phyloP scores from a whole-genome alignment of 2,888 invertebrate species.

The Eupeodes luniger region DNA sequence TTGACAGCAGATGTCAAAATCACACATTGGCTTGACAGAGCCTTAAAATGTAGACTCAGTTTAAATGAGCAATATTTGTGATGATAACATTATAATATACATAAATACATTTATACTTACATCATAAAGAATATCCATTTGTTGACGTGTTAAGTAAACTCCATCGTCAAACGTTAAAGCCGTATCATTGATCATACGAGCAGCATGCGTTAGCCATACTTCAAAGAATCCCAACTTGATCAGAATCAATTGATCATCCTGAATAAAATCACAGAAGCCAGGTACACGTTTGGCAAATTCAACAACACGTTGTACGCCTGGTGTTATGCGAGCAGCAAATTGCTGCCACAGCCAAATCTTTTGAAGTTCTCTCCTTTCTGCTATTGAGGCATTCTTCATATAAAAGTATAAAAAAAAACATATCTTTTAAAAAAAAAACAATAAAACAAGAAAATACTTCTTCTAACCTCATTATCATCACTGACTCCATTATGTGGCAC shows the following conservation, averaged over 20 bases:
- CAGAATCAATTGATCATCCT: conserved; percentile 98
- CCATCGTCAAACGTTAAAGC: conserved; percentile 96
- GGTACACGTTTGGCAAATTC: conserved; percentile 98
- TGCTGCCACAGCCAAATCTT: conserved; percentile 95
- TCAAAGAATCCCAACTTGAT: conserved; percentile 99
- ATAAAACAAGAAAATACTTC: not conserved
- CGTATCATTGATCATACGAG: conserved; percentile 90
- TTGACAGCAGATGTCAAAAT: too few species aligned
- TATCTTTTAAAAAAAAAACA: not conserved
- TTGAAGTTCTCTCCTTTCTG: conserved; percentile 89
- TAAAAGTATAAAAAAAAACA: conserved; percentile 18
- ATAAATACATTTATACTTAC: conserved; percentile 86
- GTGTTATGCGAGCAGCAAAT: conserved; percentile 93
- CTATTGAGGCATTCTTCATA: conserved; percentile 86
- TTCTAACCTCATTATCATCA: conserved; percentile 75
- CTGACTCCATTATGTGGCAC: conserved; percentile 85
- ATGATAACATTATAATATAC: too few species aligned
- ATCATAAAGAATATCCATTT: conserved; percentile 94
- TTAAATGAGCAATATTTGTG: too few species aligned
- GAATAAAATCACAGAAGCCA: conserved; percentile 94
- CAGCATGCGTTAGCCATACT: conserved; percentile 95
- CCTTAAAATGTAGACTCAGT: too few species aligned
- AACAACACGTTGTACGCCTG: conserved; percentile 96
- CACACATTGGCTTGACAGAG: too few species aligned
- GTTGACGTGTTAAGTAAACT: conserved; percentile 91